These are phyloP conservation scores for Zapornia atra DNA, from an alignment of 2,113 vertebrate genomes.

Conservation along the genomic window DNA sequence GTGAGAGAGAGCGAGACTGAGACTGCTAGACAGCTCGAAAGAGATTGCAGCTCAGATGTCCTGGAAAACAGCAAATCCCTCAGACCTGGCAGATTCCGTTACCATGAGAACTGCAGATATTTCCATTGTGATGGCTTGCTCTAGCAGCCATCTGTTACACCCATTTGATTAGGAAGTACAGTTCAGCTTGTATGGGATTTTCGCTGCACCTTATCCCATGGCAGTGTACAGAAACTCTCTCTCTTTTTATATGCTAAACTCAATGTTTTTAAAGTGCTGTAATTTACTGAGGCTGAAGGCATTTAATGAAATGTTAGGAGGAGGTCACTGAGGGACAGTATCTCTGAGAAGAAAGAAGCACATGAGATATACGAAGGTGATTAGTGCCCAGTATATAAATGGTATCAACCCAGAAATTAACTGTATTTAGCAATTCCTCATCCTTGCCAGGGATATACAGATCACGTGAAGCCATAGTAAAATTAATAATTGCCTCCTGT, in stretches of 20 bases:
- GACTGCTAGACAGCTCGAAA: conserved; percentile 87
- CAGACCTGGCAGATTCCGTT: conserved; percentile 91
- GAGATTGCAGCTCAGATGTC: conserved; percentile 88
- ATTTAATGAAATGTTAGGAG: conserved; percentile 76
- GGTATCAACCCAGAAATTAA: conserved; percentile 73
- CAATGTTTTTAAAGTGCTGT: conserved; percentile 77
- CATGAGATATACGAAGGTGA: conserved; percentile 64
- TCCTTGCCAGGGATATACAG: conserved; percentile 19
- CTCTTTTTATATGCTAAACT: conserved; percentile 81
- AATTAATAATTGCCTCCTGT: conserved; percentile 45
- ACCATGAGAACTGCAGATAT: conserved; percentile 93
- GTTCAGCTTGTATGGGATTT: conserved; percentile 84
- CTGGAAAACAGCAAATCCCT: conserved; percentile 90
- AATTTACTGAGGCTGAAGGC: conserved; percentile 75
- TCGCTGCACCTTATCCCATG: conserved; percentile 83
- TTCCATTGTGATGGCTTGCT: conserved; percentile 92
- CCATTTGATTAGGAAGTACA: conserved; percentile 91
- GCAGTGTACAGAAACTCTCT: conserved; percentile 72
- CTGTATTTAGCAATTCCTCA: conserved; percentile 60
- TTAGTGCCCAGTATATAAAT: conserved; percentile 69
- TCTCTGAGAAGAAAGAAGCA: conserved; percentile 71
- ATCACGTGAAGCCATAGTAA: conserved; percentile 15
- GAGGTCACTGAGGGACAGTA: conserved; percentile 74
- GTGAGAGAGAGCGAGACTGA: conserved; percentile 79
- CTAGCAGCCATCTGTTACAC: conserved; percentile 97